Percentiles rank a stretch among this genome's conserved stretches.
These are phyloP conservation scores for Delphinus delphis DNA, from an alignment of 2,113 vertebrate species.

Conservation along the genomic window DNA sequence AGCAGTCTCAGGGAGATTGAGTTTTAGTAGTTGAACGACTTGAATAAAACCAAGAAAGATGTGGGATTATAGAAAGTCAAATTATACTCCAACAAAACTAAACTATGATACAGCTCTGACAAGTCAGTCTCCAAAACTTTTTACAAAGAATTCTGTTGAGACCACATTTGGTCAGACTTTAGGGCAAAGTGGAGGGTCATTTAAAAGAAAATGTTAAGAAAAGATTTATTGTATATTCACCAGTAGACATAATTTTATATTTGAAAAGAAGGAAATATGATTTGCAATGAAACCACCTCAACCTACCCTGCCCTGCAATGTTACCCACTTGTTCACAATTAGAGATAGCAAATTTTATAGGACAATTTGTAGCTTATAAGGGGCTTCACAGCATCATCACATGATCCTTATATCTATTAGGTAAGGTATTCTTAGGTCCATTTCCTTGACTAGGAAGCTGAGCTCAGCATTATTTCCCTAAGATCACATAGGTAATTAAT, in stretches of 20 bases:
- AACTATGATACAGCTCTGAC: not conserved
- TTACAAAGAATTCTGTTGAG: constrained; percentile 18
- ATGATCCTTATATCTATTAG: not conserved
- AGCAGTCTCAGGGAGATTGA: not conserved
- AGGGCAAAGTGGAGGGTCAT: not conserved
- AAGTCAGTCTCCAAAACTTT: not conserved
- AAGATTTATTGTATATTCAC: not conserved
- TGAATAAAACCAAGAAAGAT: not conserved
- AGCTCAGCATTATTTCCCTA: not conserved
- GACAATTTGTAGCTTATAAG: not conserved
- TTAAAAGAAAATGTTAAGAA: not conserved
- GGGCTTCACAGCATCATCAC: not conserved
- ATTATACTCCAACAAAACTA: not conserved
- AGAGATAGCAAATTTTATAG: not conserved
- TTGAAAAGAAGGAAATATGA: constrained; percentile 36
- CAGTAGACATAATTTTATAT: not conserved
- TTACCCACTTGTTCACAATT: not conserved
- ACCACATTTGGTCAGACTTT: not conserved
- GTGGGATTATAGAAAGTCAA: not conserved
- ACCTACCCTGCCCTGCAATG: not conserved
- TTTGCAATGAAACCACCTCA: not conserved
- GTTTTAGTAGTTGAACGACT: not conserved
- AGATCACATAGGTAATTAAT: not conserved
- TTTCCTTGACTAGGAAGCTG: not conserved
- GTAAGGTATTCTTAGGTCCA: not conserved